phyloP scores from a whole-genome alignment of 1,140 invertebrate species.

The Zaprionus kolodkinae region DNA sequence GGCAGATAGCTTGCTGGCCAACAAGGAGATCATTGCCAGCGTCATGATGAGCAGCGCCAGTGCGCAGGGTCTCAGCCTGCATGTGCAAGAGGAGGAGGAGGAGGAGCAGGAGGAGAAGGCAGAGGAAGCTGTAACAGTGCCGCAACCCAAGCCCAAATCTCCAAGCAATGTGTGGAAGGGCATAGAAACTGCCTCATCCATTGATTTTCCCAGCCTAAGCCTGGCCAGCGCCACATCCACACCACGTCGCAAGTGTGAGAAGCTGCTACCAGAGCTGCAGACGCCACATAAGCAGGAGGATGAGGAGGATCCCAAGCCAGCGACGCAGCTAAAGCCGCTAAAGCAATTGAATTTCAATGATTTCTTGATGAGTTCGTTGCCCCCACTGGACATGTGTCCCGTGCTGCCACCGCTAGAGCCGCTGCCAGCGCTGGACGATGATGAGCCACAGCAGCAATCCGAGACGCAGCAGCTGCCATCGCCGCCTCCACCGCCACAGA shows the following conservation, averaged over 20 bases:
- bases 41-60: conserved; percentile 68
- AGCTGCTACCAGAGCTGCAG: conserved; percentile 2
- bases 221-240: background rate
- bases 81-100: conserved; percentile 32
- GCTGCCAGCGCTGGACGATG: conserved; percentile 45
- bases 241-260: background rate
- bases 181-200: conserved; percentile 4
- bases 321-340: background rate
- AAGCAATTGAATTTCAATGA: conserved; percentile 59
- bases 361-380: conserved; percentile 52
- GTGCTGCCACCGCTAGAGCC: conserved; percentile 72
- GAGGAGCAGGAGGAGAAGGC: background rate
- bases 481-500: background rate
- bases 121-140: background rate
- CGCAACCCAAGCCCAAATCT: background rate
- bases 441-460: background rate
- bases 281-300: conserved; percentile 20
- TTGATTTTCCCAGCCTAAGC: conserved; percentile 21
- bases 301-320: background rate
- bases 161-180: conserved; percentile 14
- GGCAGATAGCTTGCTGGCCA: conserved; percentile 58
- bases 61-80: conserved; percentile 61
- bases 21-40: conserved; percentile 52
- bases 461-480: conserved; percentile 1
- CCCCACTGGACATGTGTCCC: conserved; percentile 59